A percentile compares a stretch with the other conserved stretches of the same genome.
These are phyloP conservation scores for Clitarchus hookeri DNA, from an alignment of 2,888 invertebrate species.

Conservation along the genomic window DNA sequence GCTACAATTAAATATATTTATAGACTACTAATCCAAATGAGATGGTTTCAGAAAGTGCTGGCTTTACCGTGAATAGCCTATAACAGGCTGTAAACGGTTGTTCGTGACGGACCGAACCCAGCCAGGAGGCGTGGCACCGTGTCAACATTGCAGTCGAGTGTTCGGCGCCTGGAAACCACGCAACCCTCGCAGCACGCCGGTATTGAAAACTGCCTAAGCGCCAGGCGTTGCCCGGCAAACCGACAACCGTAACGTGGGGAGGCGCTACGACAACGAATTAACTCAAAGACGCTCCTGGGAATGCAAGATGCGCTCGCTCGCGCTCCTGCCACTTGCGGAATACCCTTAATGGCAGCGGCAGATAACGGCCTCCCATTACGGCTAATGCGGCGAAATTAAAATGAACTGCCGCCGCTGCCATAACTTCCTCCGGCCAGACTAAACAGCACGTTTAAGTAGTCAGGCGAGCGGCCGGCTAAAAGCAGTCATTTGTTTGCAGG, in stretches of 20 bases:
- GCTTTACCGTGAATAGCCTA: too few species aligned
- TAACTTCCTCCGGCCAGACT: background rate
- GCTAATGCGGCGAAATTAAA: conserved; percentile 14
- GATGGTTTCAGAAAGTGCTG: too few species aligned
- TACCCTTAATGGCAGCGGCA: background rate
- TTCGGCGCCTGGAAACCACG: background rate
- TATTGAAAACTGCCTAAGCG: background rate
- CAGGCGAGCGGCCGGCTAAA: background rate
- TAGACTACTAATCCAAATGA: too few species aligned
- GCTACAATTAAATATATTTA: too few species aligned
- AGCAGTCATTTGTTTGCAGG: conserved; percentile 8
- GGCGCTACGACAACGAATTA: background rate
- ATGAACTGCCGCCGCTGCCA: background rate
- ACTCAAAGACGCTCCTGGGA: too few species aligned
- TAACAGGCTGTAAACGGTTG: too few species aligned
- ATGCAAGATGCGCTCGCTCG: background rate
- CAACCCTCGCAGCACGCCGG: background rate
- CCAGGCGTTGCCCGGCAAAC: background rate
- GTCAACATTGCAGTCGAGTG: too few species aligned
- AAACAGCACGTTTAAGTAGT: background rate
- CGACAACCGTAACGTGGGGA: background rate
- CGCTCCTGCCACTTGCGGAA: background rate
- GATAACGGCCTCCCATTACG: background rate
- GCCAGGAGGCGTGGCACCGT: too few species aligned
- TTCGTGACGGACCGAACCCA: too few species aligned